Conservation (phyloP, 2,888 invertebrate genomes). For the Hemicrepidius hirtus region DNA sequence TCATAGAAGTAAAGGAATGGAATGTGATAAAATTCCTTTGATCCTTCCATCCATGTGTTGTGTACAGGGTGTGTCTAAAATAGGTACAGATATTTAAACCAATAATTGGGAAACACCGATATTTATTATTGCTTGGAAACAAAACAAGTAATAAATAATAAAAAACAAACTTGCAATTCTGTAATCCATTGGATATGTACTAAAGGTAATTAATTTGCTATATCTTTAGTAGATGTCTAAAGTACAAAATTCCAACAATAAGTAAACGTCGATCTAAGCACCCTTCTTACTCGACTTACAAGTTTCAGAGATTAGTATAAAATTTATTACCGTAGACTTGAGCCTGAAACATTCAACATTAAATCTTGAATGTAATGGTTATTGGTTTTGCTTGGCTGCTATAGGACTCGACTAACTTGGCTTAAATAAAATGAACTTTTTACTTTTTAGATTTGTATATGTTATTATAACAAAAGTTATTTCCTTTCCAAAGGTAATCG, state of each 20-base stretch:
- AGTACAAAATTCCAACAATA: constrained; percentile 29
- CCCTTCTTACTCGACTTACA: constrained; percentile 33
- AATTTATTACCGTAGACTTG: constrained; percentile 29
- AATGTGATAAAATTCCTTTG: no score
- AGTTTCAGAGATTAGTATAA: constrained; percentile 41
- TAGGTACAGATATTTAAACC: no score
- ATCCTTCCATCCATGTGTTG: no score
- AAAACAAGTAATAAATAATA: background rate
- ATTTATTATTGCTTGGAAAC: background rate
- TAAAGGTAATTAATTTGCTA: constrained; percentile 6
- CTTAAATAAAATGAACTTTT: constrained; percentile 31
- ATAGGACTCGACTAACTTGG: constrained; percentile 8
- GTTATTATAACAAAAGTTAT: background rate
- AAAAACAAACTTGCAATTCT: background rate
- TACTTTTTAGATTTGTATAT: constrained; percentile 19
- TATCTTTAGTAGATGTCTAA: constrained; percentile 21
- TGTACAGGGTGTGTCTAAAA: no score
- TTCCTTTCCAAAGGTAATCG: constrained; percentile 11
- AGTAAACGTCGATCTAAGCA: constrained; percentile 35
- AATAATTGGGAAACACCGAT: no score
- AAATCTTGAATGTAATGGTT: constrained; percentile 43
- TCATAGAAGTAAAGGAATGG: no score
- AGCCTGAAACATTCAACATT: constrained; percentile 39
- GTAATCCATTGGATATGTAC: constrained; percentile 1
- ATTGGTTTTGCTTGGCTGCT: constrained; percentile 31